Evolutionary conservation across 2,888 invertebrate genomes (phyloP).

Genomic region (Ophioninae sp.): DNA sequence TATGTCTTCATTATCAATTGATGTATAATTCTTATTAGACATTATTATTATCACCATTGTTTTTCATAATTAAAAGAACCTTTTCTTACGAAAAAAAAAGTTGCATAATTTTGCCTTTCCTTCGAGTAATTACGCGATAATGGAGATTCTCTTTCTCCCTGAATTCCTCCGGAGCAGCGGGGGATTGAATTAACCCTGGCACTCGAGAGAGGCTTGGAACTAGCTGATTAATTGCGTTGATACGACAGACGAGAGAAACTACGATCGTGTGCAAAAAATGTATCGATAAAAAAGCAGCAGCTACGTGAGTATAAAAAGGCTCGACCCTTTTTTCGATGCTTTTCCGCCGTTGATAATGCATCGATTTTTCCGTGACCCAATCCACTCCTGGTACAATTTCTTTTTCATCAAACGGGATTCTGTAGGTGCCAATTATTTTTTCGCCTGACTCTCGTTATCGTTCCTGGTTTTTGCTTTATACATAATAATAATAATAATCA

Average conservation of each 20-base stretch:
- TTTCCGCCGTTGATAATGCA: not conserved
- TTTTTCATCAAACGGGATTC: constrained; percentile 37
- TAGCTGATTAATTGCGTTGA: not conserved
- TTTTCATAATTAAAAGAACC: not conserved
- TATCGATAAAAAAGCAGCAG: not conserved
- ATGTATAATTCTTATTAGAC: not conserved
- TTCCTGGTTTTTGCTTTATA: constrained; percentile 6
- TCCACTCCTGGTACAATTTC: constrained; percentile 2
- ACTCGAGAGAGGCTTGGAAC: not conserved
- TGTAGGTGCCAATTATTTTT: not conserved
- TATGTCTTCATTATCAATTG: not conserved
- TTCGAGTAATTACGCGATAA: not conserved
- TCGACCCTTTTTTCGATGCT: not conserved
- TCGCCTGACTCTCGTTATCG: constrained; percentile 28
- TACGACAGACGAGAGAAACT: not conserved
- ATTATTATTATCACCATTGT: too few relatives aligned
- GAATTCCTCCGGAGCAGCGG: not conserved
- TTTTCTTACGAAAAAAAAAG: not conserved
- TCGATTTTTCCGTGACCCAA: not conserved
- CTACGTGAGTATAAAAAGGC: not conserved
- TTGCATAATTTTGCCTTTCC: not conserved
- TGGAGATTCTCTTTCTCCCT: not conserved
- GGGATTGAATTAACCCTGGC: not conserved
- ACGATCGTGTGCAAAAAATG: not conserved
- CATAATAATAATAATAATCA: too few relatives aligned